Evolutionary conservation across 1,140 invertebrate species (phyloP), one percentile per base, ranked within the genome.

Genomic region (Trichonephila clavata): DNA sequence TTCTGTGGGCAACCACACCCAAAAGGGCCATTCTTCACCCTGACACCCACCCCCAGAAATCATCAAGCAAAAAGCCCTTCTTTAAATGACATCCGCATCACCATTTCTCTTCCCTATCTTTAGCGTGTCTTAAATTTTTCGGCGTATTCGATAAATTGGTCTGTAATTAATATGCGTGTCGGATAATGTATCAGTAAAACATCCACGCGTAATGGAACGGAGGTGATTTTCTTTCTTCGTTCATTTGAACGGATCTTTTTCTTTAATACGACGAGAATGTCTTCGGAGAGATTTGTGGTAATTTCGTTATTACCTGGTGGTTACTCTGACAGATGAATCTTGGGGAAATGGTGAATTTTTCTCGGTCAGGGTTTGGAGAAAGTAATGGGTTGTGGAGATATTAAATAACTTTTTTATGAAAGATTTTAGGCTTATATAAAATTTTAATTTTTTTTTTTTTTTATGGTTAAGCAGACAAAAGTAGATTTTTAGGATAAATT

Each of bases 131-230:
- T 87, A 87, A 93, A 93, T 87, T 88, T 86, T 93, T 65, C 63
- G 43, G 81, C 81, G 50, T 50, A 83, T 83, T 83, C 92, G 84
- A 93, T 87, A 93, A 93, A 93, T 93, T 80, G 92, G 57, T 88
- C 57, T 60, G 92, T 93, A 93, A 93, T 93, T 93, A 93, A 93
- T 93, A 93, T 93, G 92, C 92, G 92, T 93, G 86, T 93, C 86
- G 59, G 68, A 93, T 93, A 93, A 93, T 93, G 92, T 50, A 88
- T 80, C 68, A 61, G 83, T 60, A 21, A 14, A 68, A 68, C 32
- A n/a, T 32, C 27, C 27, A 39, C 86, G 89, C 39, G 68, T 90
- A 90, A 90, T 90, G 89, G 71, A 81, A 90, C 71, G 63, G 43
- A 20, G 60, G 84, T 50, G 84, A 68, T 68, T 88, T 68, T 88